Percentiles rank a stretch among this genome's conserved stretches.
Conservation (phyloP, 2,888 invertebrate species). For the Drosophila anceps region DNA sequence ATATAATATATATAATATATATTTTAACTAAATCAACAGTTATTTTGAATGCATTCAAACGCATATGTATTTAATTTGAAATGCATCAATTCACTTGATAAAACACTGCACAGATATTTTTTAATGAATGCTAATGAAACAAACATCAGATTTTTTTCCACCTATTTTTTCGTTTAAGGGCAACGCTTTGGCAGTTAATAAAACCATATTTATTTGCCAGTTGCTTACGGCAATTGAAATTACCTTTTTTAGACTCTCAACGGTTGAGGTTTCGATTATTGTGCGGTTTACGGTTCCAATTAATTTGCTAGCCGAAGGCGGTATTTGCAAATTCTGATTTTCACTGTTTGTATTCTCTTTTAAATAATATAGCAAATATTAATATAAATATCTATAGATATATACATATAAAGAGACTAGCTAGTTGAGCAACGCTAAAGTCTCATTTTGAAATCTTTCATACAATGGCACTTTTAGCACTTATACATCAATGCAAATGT, state of each 20-base stretch:
- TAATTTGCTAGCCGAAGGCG: background rate
- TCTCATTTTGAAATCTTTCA: background rate
- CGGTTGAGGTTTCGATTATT: background rate
- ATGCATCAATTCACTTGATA: slow-evolving; percentile 40
- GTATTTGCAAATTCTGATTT: background rate
- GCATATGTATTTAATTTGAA: slow-evolving; percentile 31
- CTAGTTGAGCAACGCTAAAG: background rate
- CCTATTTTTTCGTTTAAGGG: background rate
- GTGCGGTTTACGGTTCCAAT: background rate
- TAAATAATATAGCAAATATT: background rate
- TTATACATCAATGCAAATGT: background rate
- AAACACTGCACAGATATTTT: slow-evolving; percentile 21
- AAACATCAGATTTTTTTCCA: slow-evolving; percentile 2
- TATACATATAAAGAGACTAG: background rate
- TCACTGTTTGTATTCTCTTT: background rate
- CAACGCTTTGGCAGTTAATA: background rate
- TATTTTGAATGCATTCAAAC: slow-evolving; percentile 27
- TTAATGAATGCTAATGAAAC: slow-evolving; percentile 31
- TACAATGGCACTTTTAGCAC: background rate
- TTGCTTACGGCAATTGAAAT: background rate
- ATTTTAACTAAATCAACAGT: slow-evolving; percentile 43
- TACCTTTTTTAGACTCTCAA: background rate
- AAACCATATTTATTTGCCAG: background rate
- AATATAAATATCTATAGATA: background rate
- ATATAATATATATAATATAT: too few relatives aligned